These are phyloP conservation scores for Brenthis daphne DNA, from an alignment of 2,888 invertebrate species.

Conservation along the genomic window DNA sequence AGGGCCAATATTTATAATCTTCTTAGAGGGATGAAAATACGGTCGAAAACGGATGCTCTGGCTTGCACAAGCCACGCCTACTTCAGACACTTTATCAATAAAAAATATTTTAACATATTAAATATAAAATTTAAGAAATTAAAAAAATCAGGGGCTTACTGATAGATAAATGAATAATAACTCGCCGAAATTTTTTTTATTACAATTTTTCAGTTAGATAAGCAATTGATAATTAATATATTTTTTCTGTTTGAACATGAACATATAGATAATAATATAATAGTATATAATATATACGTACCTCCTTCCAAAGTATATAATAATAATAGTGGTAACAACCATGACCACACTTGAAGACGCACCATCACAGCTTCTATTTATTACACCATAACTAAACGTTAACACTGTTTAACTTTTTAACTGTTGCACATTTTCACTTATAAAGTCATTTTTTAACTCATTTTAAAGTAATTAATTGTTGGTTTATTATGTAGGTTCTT, in stretches of 20 bases:
- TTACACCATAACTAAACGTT: slow-evolving; percentile 53
- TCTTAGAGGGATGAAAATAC: too few relatives aligned
- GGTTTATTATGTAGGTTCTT: background rate
- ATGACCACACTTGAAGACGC: slow-evolving; percentile 53
- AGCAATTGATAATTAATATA: background rate
- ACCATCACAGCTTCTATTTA: slow-evolving; percentile 58
- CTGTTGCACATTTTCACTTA: slow-evolving; percentile 5
- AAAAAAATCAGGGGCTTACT: background rate
- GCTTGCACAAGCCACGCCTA: background rate
- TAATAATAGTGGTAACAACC: slow-evolving; percentile 50
- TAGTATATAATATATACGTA: slow-evolving; percentile 42
- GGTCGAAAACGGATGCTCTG: background rate
- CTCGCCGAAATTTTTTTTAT: background rate
- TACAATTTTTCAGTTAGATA: background rate
- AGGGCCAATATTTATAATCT: too few relatives aligned
- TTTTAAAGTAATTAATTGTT: slow-evolving; percentile 8
- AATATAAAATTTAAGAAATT: background rate
- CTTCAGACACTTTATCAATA: background rate
- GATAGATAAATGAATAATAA: background rate
- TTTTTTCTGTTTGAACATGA: background rate
- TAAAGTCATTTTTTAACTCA: slow-evolving; percentile 6
- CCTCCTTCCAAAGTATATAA: slow-evolving; percentile 55
- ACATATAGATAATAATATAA: background rate
- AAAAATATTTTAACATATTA: background rate
- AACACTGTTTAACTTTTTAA: slow-evolving; percentile 15